Conservation (phyloP, 64 coral and sea anemone species). For the Trachythela sp. region DNA sequence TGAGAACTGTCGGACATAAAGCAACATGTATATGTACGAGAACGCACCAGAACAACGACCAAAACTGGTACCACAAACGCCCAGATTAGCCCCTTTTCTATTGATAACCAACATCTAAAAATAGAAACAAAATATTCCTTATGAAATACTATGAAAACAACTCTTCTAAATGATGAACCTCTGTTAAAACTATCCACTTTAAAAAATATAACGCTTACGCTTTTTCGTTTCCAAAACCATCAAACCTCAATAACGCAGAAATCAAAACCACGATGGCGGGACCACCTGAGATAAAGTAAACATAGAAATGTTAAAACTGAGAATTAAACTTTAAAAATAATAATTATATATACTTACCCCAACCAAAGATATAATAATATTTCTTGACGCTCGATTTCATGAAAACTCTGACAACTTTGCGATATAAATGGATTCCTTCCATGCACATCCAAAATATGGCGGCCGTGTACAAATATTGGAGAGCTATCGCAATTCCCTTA, state of each 20-base stretch:
- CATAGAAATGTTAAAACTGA: too few species aligned
- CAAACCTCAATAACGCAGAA: background rate
- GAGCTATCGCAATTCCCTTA: background rate
- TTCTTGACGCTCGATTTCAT: background rate
- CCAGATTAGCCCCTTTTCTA: constrained; percentile 33
- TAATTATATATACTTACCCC: constrained; percentile 28
- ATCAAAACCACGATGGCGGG: constrained; percentile 20
- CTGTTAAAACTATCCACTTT: background rate
- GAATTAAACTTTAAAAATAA: too few species aligned
- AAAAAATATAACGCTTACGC: background rate
- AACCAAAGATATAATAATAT: constrained; percentile 35
- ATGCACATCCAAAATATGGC: constrained; percentile 44
- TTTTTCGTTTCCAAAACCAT: constrained; percentile 15
- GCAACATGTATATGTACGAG: background rate
- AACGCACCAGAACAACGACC: background rate
- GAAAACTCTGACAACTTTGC: constrained; percentile 39
- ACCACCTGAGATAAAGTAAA: background rate
- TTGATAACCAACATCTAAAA: constrained; percentile 44
- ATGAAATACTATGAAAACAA: too few species aligned
- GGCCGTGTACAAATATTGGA: constrained; percentile 35
- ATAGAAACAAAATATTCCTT: background rate
- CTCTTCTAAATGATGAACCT: too few species aligned
- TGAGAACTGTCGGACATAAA: too few species aligned
- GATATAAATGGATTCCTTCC: constrained; percentile 40
- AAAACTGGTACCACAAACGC: constrained; percentile 37